A percentile compares a stretch with the other conserved stretches of the same genome.
These are phyloP conservation scores for Sturmia bella DNA, from an alignment of 2,888 invertebrate species.

Conservation along the genomic window DNA sequence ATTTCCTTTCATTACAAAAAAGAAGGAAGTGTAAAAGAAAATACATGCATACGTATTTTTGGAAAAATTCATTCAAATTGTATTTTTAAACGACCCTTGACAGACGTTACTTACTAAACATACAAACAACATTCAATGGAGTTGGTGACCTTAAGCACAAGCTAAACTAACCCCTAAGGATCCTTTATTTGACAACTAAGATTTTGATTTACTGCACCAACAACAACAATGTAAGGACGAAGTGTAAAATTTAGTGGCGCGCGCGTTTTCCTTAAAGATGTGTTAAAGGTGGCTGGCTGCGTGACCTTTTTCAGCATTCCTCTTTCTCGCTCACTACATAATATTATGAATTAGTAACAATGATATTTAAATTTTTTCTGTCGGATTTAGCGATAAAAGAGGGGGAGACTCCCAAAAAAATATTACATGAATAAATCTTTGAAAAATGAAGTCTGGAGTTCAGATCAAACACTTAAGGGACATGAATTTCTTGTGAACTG, in stretches of 20 bases:
- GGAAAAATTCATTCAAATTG: slow-evolving; percentile 47
- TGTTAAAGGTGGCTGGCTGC: slow-evolving; percentile 64
- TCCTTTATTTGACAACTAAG: slow-evolving; percentile 1
- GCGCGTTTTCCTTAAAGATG: slow-evolving; percentile 63
- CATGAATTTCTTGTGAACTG: slow-evolving; percentile 57
- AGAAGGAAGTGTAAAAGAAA: slow-evolving; percentile 69
- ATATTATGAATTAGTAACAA: slow-evolving; percentile 49
- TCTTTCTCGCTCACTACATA: background rate
- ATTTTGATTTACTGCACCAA: slow-evolving; percentile 4
- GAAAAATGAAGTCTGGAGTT: slow-evolving; percentile 51
- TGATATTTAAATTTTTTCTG: slow-evolving; percentile 55
- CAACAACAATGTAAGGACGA: background rate
- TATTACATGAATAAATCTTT: slow-evolving; percentile 49
- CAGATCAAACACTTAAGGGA: slow-evolving; percentile 64
- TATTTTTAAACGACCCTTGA: slow-evolving; percentile 44
- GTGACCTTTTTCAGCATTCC: slow-evolving; percentile 55
- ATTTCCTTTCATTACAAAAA: slow-evolving; percentile 19
- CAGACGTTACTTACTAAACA: slow-evolving; percentile 35
- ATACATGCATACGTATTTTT: slow-evolving; percentile 34
- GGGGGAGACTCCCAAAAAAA: background rate
- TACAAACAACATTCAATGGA: slow-evolving; percentile 11
- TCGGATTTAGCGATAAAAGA: background rate
- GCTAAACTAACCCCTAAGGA: slow-evolving; percentile 55
- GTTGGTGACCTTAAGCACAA: slow-evolving; percentile 42
- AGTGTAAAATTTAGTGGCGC: slow-evolving; percentile 64